Percentiles rank a stretch among this genome's conserved stretches.
phyloP scores from a whole-genome alignment of 2,888 invertebrate genomes.

The Brenthis hecate region DNA sequence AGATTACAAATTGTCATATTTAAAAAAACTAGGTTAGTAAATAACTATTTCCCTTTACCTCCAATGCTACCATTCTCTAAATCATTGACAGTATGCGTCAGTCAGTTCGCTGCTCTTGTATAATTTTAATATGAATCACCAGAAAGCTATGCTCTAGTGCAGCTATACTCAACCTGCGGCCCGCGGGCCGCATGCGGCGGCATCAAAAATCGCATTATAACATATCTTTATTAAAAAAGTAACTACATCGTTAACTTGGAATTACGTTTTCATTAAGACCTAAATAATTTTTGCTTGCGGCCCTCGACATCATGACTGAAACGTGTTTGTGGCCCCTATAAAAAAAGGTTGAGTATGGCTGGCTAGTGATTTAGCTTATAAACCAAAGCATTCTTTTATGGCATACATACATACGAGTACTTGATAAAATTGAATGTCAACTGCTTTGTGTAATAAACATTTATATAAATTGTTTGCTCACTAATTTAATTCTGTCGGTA shows the following conservation, averaged over 20 bases:
- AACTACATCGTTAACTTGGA: too few species aligned
- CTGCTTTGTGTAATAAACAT: background rate
- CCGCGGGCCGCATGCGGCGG: too few species aligned
- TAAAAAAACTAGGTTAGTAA: conserved; percentile 4
- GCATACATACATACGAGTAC: background rate
- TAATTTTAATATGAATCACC: conserved; percentile 27
- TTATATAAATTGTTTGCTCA: background rate
- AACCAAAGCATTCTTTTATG: conserved; percentile 12
- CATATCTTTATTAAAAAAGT: too few species aligned
- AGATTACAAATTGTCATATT: background rate
- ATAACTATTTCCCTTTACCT: conserved; percentile 2
- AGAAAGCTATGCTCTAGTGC: conserved; percentile 10
- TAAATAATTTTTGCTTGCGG: too few species aligned
- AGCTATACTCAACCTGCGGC: too few species aligned
- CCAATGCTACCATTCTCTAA: conserved; percentile 15
- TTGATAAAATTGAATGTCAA: conserved; percentile 13
- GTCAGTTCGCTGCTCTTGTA: conserved; percentile 16
- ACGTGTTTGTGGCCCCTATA: too few species aligned
- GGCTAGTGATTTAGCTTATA: conserved; percentile 7
- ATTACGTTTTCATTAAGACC: too few species aligned
- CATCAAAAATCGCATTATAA: too few species aligned
- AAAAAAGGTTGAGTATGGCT: too few species aligned
- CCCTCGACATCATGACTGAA: too few species aligned
- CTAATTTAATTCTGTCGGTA: background rate
- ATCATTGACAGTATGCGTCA: conserved; percentile 19